Evolutionary conservation across 2,113 vertebrate genomes (phyloP).

Genomic region (Zootoca vivipara): DNA sequence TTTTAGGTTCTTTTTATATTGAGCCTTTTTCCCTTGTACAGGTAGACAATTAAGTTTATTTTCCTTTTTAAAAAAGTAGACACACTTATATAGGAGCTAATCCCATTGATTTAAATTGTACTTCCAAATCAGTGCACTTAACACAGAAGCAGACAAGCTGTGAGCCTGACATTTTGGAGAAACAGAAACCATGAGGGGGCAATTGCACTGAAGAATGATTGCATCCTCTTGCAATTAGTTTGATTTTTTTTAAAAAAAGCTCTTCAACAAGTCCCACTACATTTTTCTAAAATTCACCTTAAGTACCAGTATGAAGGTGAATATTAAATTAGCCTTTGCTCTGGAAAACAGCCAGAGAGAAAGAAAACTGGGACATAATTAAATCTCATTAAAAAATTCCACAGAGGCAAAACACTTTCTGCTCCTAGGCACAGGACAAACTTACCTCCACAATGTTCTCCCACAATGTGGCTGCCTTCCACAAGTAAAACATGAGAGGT

Average conservation of each 20-base stretch:
- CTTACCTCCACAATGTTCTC: background rate
- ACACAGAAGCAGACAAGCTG: background rate
- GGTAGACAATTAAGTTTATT: background rate
- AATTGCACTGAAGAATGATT: background rate
- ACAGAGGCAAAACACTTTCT: background rate
- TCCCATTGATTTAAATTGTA: background rate
- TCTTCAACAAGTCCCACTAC: background rate
- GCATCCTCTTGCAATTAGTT: background rate
- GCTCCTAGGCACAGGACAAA: background rate
- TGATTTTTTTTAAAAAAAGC: background rate
- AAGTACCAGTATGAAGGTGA: background rate
- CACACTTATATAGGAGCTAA: background rate
- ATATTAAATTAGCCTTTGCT: constrained; percentile 1
- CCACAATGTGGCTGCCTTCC: background rate
- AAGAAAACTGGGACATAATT: background rate
- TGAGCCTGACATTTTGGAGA: background rate
- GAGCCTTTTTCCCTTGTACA: background rate
- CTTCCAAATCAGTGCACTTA: background rate
- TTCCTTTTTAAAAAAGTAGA: background rate
- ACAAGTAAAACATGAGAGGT: background rate
- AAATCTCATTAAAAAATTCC: background rate
- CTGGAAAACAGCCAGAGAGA: background rate
- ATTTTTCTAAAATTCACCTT: background rate
- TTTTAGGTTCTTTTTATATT: too few species aligned
- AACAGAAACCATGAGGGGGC: background rate